A percentile compares a stretch with the other conserved stretches of the same genome.
phyloP scores from a whole-genome alignment of 2,888 invertebrate species.

The Trissoscelio sp. region DNA sequence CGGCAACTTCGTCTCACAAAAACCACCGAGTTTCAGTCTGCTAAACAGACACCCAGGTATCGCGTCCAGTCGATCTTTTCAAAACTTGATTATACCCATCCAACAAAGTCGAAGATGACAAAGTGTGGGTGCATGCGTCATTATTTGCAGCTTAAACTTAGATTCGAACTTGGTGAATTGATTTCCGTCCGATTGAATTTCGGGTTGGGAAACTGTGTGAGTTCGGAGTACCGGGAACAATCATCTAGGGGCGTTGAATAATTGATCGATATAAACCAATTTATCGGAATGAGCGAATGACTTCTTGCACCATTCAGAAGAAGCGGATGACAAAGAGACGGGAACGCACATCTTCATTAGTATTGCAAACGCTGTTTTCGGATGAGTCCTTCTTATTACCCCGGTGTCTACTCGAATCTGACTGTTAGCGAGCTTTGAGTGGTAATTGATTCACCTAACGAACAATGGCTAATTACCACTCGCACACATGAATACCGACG shows the following conservation, averaged over 20 bases:
- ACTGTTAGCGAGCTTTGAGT: conserved; percentile 62
- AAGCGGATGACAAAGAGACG: conserved; percentile 41
- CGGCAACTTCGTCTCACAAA: conserved; percentile 2
- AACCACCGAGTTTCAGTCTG: too few relatives aligned
- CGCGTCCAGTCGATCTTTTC: too few relatives aligned
- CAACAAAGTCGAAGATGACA: too few relatives aligned
- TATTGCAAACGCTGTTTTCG: conserved; percentile 63
- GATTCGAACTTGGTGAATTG: too few relatives aligned
- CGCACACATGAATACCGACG: conserved; percentile 65
- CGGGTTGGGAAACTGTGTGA: too few relatives aligned
- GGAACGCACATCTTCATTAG: conserved; percentile 52
- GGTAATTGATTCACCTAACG: conserved; percentile 66
- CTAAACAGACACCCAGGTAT: too few relatives aligned
- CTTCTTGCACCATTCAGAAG: conserved; percentile 50
- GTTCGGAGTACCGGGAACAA: too few relatives aligned
- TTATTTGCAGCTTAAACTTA: too few relatives aligned
- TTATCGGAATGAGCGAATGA: conserved; percentile 26
- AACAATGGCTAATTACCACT: conserved; percentile 67
- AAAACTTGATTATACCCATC: too few relatives aligned
- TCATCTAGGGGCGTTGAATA: conserved; percentile 8
- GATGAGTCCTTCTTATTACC: conserved; percentile 64
- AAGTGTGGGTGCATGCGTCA: too few relatives aligned
- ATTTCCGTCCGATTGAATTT: too few relatives aligned
- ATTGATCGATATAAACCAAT: conserved; percentile 39
- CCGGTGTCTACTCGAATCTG: conserved; percentile 54